phyloP scores from a whole-genome alignment of 2,113 vertebrate species.

The Syngnathus floridae region DNA sequence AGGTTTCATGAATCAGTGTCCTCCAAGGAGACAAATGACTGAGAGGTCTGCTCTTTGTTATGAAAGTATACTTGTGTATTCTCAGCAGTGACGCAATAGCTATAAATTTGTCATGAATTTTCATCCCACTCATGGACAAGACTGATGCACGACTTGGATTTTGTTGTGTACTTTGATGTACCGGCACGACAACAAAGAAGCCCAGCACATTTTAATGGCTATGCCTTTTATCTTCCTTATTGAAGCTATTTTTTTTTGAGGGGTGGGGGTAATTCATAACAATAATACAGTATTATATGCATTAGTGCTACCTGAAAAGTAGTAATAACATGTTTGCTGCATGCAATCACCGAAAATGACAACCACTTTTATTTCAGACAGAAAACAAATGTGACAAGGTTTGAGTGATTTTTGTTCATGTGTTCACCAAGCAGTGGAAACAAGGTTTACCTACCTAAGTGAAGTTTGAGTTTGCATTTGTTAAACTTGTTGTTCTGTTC shows the following conservation, averaged over 20 bases:
- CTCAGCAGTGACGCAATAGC: slow-evolving; percentile 27
- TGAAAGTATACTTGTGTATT: slow-evolving; percentile 31
- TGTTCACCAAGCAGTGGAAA: background rate
- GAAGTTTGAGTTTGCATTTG: background rate
- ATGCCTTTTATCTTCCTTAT: slow-evolving; percentile 40
- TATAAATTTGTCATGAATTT: slow-evolving; percentile 43
- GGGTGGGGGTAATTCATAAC: background rate
- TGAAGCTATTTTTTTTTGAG: slow-evolving; percentile 15
- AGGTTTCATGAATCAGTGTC: slow-evolving; percentile 52
- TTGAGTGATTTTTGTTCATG: background rate
- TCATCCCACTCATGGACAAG: slow-evolving; percentile 47
- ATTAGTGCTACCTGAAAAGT: slow-evolving; percentile 17
- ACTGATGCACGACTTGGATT: slow-evolving; percentile 30
- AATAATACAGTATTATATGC: slow-evolving; percentile 10
- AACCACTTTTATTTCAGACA: slow-evolving; percentile 8
- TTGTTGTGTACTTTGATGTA: slow-evolving; percentile 55
- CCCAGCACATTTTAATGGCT: slow-evolving; percentile 40
- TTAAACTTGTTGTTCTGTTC: background rate
- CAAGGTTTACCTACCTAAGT: background rate
- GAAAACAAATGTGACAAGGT: slow-evolving; percentile 1
- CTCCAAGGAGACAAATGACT: slow-evolving; percentile 37
- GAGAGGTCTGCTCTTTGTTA: slow-evolving; percentile 40
- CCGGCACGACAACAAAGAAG: slow-evolving; percentile 40
- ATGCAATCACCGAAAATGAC: background rate
- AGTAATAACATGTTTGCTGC: background rate